These are phyloP conservation scores for Bryconaethiops microstoma DNA, from an alignment of 2,797 vertebrate genomes.

Conservation along the genomic window DNA sequence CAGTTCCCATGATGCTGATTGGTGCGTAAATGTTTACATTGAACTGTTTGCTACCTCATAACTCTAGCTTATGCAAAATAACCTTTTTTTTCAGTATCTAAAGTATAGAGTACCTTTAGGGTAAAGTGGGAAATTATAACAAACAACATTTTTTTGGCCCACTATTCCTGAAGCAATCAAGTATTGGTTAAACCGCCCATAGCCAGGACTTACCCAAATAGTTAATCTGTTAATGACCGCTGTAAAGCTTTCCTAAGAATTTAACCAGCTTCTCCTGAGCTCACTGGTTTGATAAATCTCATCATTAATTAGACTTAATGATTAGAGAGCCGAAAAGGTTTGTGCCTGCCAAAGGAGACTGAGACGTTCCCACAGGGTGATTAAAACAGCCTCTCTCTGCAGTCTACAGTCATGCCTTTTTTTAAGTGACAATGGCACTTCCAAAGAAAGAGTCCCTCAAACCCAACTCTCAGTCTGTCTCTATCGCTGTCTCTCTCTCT, in stretches of 20 bases:
- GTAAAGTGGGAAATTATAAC: too few relatives aligned
- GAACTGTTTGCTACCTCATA: too few relatives aligned
- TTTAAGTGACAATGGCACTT: conserved; percentile 59
- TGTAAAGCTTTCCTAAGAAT: neutral
- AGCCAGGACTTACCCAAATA: neutral
- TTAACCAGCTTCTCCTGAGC: conserved; percentile 11
- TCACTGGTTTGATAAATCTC: conserved; percentile 8
- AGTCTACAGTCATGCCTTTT: conserved; percentile 9
- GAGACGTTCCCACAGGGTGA: conserved; percentile 31
- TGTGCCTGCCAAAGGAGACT: conserved; percentile 30
- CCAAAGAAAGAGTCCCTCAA: conserved; percentile 58
- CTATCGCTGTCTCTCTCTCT: conserved; percentile 69
- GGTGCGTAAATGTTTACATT: too few relatives aligned
- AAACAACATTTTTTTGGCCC: too few relatives aligned
- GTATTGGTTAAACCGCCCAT: neutral
- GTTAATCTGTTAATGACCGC: neutral
- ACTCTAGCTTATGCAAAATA: too few relatives aligned
- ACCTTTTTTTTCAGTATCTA: too few relatives aligned
- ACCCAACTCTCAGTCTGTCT: conserved; percentile 32
- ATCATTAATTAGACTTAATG: conserved; percentile 19
- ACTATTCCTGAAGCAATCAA: neutral
- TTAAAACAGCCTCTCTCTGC: conserved; percentile 17
- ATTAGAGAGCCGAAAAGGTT: conserved; percentile 33
- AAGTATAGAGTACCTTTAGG: too few relatives aligned
- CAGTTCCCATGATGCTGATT: too few relatives aligned